Percentiles rank a stretch among this genome's conserved stretches.
Conservation (phyloP, 2,797 vertebrate species). For the Xerus rutilus region DNA sequence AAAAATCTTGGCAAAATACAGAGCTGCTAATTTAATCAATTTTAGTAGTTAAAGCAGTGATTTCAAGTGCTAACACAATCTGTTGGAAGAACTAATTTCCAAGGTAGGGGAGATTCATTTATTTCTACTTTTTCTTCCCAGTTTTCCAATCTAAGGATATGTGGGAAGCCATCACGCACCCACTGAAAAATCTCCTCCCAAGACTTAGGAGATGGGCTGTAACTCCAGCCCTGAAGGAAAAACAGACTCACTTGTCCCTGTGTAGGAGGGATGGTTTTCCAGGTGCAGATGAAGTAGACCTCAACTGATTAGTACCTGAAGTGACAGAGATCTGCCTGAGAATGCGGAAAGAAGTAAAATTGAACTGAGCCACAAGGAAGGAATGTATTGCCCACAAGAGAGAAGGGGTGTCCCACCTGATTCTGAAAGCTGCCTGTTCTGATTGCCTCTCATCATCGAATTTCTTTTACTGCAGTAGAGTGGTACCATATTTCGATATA, state of each 20-base stretch:
- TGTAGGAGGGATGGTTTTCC: not conserved
- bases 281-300: not conserved
- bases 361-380: not conserved
- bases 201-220: not conserved
- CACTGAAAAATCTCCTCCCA: not conserved
- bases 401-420: not conserved
- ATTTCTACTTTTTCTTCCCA: constrained; percentile 78
- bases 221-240: not conserved
- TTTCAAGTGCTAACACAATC: constrained; percentile 82
- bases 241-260: not conserved
- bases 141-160: constrained; percentile 74
- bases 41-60: constrained; percentile 83
- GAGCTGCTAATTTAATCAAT: constrained; percentile 85
- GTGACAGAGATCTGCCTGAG: not conserved
- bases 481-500: not conserved
- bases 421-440: not conserved
- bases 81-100: constrained; percentile 83
- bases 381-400: rapidly evolving
- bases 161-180: constrained; percentile 57
- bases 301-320: not conserved
- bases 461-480: not conserved
- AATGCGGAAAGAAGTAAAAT: not conserved
- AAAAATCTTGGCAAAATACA: constrained; percentile 84
- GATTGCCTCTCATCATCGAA: not conserved
- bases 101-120: constrained; percentile 83